Evolutionary conservation across 2,113 vertebrate species (phyloP).

Genomic region (Phyllostomus discolor): DNA sequence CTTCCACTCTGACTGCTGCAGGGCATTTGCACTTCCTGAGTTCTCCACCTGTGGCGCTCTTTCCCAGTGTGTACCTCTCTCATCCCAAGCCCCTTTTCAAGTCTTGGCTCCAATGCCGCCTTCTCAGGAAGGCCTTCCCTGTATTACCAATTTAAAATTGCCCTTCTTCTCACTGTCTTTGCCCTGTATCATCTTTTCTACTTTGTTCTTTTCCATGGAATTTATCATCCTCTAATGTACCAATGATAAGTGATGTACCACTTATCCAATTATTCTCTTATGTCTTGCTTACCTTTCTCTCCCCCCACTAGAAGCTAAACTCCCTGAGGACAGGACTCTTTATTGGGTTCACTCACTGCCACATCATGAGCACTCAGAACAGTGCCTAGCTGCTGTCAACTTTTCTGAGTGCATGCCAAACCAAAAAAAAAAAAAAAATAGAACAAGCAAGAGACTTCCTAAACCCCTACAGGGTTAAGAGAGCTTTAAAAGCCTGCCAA

Average conservation of each 20-base stretch:
- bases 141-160: background rate
- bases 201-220: background rate
- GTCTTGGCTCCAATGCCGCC: background rate
- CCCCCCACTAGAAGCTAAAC: background rate
- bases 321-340: background rate
- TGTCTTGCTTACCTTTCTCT: background rate
- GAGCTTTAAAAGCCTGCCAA: background rate
- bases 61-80: background rate
- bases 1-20: background rate
- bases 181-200: background rate
- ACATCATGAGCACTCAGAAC: background rate
- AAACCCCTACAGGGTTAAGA: background rate
- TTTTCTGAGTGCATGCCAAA: background rate
- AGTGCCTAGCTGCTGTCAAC: background rate
- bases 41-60: background rate
- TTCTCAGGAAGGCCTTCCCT: background rate
- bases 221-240: background rate
- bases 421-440: background rate
- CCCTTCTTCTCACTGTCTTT: background rate
- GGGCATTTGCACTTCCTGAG: background rate
- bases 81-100: background rate
- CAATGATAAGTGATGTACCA: too few relatives aligned
- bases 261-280: background rate
- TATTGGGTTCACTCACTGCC: background rate
- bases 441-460: background rate